A percentile compares a stretch with the other conserved stretches of the same genome.
These are phyloP conservation scores for Coregonus sp. DNA, from an alignment of 2,797 vertebrate species.

Conservation along the genomic window DNA sequence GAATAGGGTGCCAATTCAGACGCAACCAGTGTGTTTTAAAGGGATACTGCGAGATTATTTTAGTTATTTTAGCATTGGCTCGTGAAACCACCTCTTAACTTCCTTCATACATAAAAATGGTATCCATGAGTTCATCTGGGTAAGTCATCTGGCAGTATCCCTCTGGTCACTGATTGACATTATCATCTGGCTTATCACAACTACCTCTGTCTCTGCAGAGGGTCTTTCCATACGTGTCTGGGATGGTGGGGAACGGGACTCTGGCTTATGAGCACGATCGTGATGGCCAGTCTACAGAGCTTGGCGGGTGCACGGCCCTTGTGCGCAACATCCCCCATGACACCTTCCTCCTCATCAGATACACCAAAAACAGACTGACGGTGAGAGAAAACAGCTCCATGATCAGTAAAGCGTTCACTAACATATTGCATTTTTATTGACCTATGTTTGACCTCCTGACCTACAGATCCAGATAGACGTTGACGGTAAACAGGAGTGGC, in stretches of 20 bases:
- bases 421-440: background rate
- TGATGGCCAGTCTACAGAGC: conserved; percentile 85
- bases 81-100: too few species aligned
- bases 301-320: conserved; percentile 87
- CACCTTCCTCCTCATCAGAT: conserved; percentile 89
- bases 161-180: background rate
- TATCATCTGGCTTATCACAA: background rate
- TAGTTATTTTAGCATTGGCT: too few species aligned
- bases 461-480: conserved; percentile 86
- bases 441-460: fast-evolving
- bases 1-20: background rate
- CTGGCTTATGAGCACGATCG: conserved; percentile 85
- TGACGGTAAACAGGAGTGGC: conserved; percentile 89
- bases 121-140: too few species aligned
- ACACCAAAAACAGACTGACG: conserved; percentile 84
- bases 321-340: conserved; percentile 85
- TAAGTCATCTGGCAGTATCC: background rate
- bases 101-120: too few species aligned
- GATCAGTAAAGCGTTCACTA: background rate
- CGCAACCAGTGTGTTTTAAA: background rate
- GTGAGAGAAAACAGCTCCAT: conserved; percentile 65
- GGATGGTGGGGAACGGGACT: conserved; percentile 93
- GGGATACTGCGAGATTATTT: too few species aligned
- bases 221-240: conserved; percentile 85
- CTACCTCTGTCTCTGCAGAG: conserved; percentile 67